These are phyloP conservation scores for Ephydatia muelleri DNA, from an alignment of 37 sponge, comb jelly and placozoan genomes.

Conservation along the genomic window DNA sequence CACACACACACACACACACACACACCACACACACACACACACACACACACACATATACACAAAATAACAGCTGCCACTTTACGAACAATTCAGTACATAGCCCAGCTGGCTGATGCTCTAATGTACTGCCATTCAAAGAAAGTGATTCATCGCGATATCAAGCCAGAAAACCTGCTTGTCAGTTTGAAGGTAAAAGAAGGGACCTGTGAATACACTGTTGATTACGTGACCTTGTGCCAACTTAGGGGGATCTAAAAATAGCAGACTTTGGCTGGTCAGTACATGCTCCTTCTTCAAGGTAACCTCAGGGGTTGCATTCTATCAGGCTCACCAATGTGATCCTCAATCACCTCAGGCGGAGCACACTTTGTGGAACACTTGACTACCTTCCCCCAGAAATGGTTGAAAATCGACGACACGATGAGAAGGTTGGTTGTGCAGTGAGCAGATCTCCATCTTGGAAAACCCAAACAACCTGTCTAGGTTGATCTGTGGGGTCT, in stretches of 20 bases:
- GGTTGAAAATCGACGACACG: slow-evolving; percentile 88
- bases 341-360: slow-evolving; percentile 40
- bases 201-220: no score
- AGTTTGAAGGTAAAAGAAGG: slow-evolving; percentile 55
- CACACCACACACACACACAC: no score
- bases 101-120: slow-evolving; percentile 92
- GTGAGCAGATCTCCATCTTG: neutral
- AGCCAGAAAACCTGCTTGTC: slow-evolving; percentile 97
- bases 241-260: slow-evolving; percentile 89
- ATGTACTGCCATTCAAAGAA: slow-evolving; percentile 97
- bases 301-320: neutral
- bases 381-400: slow-evolving; percentile 99
- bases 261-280: slow-evolving; percentile 99
- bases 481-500: slow-evolving; percentile 97
- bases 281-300: slow-evolving; percentile 95
- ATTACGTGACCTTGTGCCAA: no score
- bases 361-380: slow-evolving; percentile 97
- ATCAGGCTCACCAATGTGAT: neutral
- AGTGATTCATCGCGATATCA: slow-evolving; percentile 98
- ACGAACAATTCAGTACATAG: slow-evolving; percentile 73
- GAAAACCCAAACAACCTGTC: neutral
- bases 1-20: slow-evolving; percentile 6
- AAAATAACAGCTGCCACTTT: neutral
- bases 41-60: no score
- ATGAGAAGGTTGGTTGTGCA: slow-evolving; percentile 79